Conservation (phyloP, 1,140 invertebrate species). For the Sweltsa coloradensis region DNA sequence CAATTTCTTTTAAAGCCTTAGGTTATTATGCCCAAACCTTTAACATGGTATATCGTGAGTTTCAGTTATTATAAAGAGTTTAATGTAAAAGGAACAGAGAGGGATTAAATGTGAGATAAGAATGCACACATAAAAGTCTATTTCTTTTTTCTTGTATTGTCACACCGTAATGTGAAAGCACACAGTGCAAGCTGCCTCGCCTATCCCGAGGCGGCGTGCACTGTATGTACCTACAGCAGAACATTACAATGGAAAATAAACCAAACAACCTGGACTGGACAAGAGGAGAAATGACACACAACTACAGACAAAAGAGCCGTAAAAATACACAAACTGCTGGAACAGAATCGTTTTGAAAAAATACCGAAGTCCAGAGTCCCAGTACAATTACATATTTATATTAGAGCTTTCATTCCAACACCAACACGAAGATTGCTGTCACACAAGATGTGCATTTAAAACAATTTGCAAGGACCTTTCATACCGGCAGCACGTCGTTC, state of each 20-base stretch:
- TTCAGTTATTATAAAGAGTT: no score
- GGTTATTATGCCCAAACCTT: no score
- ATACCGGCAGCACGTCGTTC: neutral
- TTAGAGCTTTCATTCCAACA: conserved; percentile 28
- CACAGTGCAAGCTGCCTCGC: neutral
- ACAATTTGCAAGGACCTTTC: conserved; percentile 12
- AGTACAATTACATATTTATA: conserved; percentile 18
- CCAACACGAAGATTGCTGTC: conserved; percentile 15
- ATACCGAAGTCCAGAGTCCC: conserved; percentile 18
- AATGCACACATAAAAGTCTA: no score
- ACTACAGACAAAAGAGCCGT: conserved; percentile 26
- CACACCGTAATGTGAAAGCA: conserved; percentile 8
- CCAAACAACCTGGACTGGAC: conserved; percentile 22
- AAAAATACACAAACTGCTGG: conserved; percentile 24
- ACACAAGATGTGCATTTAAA: conserved; percentile 12
- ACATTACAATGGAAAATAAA: conserved; percentile 24
- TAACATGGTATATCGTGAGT: no score
- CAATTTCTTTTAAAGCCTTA: no score
- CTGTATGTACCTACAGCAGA: conserved; percentile 11
- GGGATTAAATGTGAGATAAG: no score
- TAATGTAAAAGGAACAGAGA: no score
- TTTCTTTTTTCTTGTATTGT: conserved; percentile 10
- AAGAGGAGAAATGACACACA: conserved; percentile 24
- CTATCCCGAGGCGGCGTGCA: neutral
- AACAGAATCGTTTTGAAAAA: conserved; percentile 22